These are phyloP conservation scores for Pagetopsis macropterus DNA, from an alignment of 2,797 vertebrate species.

Conservation along the genomic window DNA sequence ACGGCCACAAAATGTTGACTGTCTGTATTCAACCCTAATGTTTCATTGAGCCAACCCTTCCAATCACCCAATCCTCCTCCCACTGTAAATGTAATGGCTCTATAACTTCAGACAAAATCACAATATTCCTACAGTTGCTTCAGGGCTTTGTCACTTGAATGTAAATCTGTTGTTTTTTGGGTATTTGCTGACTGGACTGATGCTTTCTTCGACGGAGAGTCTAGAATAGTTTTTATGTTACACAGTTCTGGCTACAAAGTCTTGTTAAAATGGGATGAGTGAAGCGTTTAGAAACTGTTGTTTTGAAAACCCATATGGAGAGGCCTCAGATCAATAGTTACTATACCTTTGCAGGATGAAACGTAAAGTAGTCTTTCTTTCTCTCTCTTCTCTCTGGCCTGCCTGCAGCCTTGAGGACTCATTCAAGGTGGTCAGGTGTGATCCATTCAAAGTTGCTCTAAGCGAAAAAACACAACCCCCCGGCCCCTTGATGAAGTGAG, in stretches of 20 bases:
- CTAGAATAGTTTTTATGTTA: background rate
- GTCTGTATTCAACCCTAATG: no score
- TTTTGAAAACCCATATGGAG: background rate
- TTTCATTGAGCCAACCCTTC: background rate
- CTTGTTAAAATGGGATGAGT: background rate
- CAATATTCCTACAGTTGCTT: background rate
- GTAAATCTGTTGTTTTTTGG: background rate
- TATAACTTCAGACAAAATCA: background rate
- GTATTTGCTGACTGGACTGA: background rate
- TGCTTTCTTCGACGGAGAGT: background rate
- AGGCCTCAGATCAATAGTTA: constrained; percentile 4
- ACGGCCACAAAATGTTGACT: background rate
- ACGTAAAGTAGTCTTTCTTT: background rate
- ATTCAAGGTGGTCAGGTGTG: constrained; percentile 10
- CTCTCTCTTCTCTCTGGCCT: constrained; percentile 4
- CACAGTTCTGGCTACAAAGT: background rate
- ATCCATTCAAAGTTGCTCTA: constrained; percentile 31
- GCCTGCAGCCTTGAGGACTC: background rate
- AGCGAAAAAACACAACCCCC: background rate
- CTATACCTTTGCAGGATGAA: background rate
- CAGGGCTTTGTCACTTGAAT: background rate
- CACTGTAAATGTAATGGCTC: background rate
- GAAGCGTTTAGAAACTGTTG: background rate
- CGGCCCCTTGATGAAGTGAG: constrained; percentile 9
- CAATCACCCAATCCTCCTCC: background rate